These are phyloP conservation scores for Ips nitidus DNA, from an alignment of 1,140 invertebrate genomes.

Conservation along the genomic window DNA sequence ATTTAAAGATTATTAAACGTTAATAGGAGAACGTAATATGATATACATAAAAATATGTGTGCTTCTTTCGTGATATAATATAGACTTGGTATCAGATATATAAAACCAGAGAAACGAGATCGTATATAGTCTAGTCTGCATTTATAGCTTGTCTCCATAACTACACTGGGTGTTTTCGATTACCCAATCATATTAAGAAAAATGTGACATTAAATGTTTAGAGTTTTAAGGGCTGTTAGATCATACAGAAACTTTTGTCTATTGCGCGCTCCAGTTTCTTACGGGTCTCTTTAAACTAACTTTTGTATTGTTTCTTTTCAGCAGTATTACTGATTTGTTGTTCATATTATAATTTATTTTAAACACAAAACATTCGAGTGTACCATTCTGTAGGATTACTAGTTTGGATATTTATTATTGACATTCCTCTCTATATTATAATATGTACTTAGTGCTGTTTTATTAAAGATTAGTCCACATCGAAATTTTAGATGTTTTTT, in stretches of 20 bases:
- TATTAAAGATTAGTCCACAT: no score
- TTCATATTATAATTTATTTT: neutral
- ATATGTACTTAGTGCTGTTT: no score
- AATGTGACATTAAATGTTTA: constrained; percentile 29
- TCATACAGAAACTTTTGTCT: constrained; percentile 1
- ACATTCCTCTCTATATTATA: no score
- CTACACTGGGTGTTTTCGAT: constrained; percentile 16
- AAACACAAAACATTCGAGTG: no score
- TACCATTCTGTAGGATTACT: no score
- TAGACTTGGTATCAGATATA: neutral
- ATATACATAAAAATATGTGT: constrained; percentile 12
- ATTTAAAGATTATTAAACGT: neutral
- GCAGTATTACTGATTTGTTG: neutral
- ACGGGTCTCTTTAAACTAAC: constrained; percentile 15
- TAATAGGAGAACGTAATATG: neutral
- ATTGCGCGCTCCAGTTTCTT: constrained; percentile 16
- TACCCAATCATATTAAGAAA: neutral
- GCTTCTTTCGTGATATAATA: constrained; percentile 1
- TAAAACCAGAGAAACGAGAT: constrained; percentile 10
- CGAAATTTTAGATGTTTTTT: no score
- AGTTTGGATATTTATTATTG: no score
- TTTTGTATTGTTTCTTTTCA: neutral
- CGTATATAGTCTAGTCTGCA: constrained; percentile 25
- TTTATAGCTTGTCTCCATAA: constrained; percentile 11
- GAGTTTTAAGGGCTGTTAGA: constrained; percentile 23